Conservation (phyloP, 1,140 invertebrate species). For the Cyrtorhinus lividipennis region DNA sequence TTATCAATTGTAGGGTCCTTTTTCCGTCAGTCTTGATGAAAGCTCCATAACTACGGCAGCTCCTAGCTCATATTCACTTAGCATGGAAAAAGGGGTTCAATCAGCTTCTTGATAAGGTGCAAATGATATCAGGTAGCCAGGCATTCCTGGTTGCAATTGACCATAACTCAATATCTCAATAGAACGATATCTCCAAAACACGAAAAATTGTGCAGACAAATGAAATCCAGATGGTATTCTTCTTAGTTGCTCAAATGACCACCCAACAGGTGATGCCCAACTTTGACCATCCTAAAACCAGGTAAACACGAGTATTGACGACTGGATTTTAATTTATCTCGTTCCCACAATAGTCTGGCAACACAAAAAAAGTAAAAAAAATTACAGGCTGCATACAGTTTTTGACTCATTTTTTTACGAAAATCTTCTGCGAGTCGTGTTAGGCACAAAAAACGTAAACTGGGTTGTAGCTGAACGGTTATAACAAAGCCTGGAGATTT, state of each 20-base stretch:
- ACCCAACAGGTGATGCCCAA: background rate
- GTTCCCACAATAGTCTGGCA: background rate
- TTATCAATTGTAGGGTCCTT: background rate
- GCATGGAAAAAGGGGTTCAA: background rate
- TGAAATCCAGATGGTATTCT: background rate
- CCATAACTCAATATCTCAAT: too few species aligned
- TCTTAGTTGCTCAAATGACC: background rate
- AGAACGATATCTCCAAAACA: background rate
- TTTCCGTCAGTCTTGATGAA: background rate
- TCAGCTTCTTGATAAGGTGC: background rate
- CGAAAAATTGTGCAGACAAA: background rate
- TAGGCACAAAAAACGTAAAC: too few species aligned
- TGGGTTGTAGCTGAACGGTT: too few species aligned
- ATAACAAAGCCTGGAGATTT: too few species aligned
- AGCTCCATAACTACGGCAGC: background rate
- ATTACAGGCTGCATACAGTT: too few species aligned
- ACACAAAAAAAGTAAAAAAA: background rate
- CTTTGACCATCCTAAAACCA: background rate
- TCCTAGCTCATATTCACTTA: background rate
- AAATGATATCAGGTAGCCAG: background rate
- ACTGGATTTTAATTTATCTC: background rate
- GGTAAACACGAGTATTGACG: background rate
- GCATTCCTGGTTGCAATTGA: too few species aligned
- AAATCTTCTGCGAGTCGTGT: too few species aligned
- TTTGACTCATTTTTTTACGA: too few species aligned